Percentiles rank a stretch among this genome's conserved stretches.
These are phyloP conservation scores for Rhynchomys soricoides DNA, from an alignment of 2,113 vertebrate species.

Conservation along the genomic window DNA sequence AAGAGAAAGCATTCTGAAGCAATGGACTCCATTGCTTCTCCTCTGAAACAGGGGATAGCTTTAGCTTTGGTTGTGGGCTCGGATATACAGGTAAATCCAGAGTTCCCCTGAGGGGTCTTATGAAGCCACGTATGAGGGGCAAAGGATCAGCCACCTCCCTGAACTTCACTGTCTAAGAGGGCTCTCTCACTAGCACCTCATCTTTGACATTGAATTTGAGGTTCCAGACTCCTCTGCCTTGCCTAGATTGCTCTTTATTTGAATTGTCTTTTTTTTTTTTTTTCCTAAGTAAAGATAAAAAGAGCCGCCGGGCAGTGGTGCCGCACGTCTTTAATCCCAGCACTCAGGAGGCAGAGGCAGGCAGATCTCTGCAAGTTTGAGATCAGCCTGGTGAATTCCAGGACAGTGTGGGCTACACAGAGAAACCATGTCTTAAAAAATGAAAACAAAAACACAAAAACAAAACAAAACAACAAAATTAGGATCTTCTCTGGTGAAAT, in stretches of 20 bases:
- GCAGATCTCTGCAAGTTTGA: background rate
- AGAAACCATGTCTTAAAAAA: background rate
- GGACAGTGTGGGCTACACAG: background rate
- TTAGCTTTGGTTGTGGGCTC: background rate
- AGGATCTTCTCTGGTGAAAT: background rate
- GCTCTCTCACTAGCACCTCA: background rate
- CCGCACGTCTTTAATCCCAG: background rate
- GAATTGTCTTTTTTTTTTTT: background rate
- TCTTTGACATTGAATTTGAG: slow-evolving; percentile 10
- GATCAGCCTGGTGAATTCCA: background rate
- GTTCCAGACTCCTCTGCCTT: slow-evolving; percentile 38
- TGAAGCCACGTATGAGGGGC: background rate
- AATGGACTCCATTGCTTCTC: background rate
- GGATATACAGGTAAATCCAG: background rate
- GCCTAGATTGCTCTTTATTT: background rate
- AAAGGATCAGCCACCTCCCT: background rate
- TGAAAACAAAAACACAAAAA: background rate
- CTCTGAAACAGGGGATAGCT: background rate
- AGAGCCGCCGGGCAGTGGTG: slow-evolving; percentile 13
- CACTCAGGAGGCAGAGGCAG: background rate
- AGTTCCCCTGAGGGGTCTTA: background rate
- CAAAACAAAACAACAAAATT: background rate
- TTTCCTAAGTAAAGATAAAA: slow-evolving; percentile 35
- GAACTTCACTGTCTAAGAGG: background rate
- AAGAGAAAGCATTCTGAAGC: slow-evolving; percentile 3